A percentile compares a stretch with the other conserved stretches of the same genome.
These are phyloP conservation scores for Dendrocincla tyrannina DNA, from an alignment of 2,797 vertebrate genomes.

Conservation along the genomic window DNA sequence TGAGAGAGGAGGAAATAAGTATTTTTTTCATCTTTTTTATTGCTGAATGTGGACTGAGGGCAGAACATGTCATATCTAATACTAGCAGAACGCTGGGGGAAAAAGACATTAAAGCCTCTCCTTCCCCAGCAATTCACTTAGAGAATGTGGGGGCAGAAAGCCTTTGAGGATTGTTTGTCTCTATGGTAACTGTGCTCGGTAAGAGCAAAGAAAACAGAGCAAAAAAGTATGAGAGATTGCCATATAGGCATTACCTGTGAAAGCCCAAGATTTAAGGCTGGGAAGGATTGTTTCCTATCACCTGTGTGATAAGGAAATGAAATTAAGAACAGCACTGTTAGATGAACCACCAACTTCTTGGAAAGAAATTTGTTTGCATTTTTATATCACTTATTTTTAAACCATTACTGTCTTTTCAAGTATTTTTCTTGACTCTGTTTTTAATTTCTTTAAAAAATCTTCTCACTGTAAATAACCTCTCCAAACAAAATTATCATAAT, in stretches of 20 bases:
- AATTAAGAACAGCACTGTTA: not conserved
- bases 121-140: not conserved
- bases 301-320: not conserved
- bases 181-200: constrained; percentile 37
- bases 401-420: not conserved
- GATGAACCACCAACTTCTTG: not conserved
- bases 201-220: not conserved
- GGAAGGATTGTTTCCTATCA: not conserved
- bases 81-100: not conserved
- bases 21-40: not conserved
- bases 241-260: not conserved
- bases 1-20: not conserved
- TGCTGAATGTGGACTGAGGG: not conserved
- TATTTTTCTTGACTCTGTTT: not conserved
- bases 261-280: not conserved
- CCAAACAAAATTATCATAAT: not conserved
- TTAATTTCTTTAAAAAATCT: not conserved
- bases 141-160: not conserved
- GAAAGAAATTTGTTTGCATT: not conserved
- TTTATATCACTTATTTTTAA: not conserved
- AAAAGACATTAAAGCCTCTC: not conserved
- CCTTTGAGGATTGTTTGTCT: constrained; percentile 38
- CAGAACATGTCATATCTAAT: constrained; percentile 1
- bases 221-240: not conserved
- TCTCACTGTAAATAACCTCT: not conserved